Conservation (phyloP, 2,113 vertebrate species). For the Hirundichthys speculiger region DNA sequence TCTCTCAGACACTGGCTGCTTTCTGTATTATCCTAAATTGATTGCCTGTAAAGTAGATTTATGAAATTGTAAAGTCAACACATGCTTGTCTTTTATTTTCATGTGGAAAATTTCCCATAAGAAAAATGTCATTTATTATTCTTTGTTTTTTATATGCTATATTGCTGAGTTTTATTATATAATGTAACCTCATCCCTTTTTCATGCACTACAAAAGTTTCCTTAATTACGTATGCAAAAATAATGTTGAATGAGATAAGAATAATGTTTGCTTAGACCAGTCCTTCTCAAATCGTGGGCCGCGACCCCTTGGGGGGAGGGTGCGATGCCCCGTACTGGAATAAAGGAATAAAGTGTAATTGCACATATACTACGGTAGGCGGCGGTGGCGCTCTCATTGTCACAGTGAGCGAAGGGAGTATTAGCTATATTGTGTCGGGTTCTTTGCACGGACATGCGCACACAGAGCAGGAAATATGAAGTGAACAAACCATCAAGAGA, state of each 20-base stretch:
- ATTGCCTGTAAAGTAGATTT: conserved; percentile 66
- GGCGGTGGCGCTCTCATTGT: no score
- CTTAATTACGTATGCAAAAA: background rate
- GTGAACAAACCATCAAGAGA: no score
- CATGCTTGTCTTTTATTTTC: conserved; percentile 54
- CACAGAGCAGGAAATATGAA: no score
- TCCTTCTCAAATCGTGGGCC: no score
- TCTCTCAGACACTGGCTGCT: conserved; percentile 51
- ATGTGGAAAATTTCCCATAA: conserved; percentile 63
- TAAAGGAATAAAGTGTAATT: no score
- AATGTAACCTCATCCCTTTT: conserved; percentile 18
- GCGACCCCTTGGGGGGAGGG: no score
- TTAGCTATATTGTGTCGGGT: no score
- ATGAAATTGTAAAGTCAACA: conserved; percentile 66
- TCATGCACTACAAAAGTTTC: background rate
- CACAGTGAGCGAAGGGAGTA: no score
- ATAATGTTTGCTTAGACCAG: background rate
- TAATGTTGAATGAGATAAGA: conserved; percentile 3
- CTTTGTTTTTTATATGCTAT: conserved; percentile 14
- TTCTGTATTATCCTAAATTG: conserved; percentile 61
- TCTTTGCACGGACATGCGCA: no score
- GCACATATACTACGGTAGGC: no score
- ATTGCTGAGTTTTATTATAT: conserved; percentile 20
- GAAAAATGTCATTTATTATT: conserved; percentile 34
- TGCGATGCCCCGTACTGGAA: no score